Conservation (phyloP, 2,888 invertebrate species). For the Allolobophora icterica region DNA sequence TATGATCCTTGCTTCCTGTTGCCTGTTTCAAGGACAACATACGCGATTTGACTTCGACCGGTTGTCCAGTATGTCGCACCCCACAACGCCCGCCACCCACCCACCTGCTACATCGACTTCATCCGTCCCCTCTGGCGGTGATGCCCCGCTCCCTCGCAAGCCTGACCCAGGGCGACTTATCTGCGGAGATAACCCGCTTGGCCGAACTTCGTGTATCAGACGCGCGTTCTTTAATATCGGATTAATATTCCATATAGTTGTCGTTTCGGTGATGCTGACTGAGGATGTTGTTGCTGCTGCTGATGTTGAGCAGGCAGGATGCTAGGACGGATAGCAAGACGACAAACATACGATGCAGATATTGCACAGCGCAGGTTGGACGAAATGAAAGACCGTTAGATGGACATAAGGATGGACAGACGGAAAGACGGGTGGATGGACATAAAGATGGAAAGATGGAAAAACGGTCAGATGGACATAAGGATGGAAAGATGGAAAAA, state of each 20-base stretch:
- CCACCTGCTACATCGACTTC: background rate
- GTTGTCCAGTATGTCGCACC: background rate
- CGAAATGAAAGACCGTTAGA: background rate
- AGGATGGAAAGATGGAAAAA: too few species aligned
- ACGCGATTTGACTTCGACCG: background rate
- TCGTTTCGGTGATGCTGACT: background rate
- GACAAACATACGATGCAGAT: background rate
- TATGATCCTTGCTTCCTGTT: background rate
- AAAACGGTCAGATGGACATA: background rate
- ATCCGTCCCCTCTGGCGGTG: background rate
- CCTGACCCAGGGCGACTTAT: background rate
- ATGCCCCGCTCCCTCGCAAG: background rate
- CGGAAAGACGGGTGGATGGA: background rate
- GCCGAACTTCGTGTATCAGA: background rate
- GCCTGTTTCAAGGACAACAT: background rate
- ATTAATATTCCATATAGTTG: conserved; percentile 17
- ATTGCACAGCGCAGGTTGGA: background rate
- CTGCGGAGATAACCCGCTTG: conserved; percentile 11
- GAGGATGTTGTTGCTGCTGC: background rate
- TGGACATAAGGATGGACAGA: background rate
- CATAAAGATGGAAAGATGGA: background rate
- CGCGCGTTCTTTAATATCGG: background rate
- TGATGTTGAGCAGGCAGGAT: background rate
- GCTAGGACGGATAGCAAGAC: background rate
- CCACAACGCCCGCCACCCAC: background rate